Evolutionary conservation across 2,888 invertebrate species (phyloP), one percentile per base, ranked within the genome.

Genomic region (Phlogophora meticulosa): DNA sequence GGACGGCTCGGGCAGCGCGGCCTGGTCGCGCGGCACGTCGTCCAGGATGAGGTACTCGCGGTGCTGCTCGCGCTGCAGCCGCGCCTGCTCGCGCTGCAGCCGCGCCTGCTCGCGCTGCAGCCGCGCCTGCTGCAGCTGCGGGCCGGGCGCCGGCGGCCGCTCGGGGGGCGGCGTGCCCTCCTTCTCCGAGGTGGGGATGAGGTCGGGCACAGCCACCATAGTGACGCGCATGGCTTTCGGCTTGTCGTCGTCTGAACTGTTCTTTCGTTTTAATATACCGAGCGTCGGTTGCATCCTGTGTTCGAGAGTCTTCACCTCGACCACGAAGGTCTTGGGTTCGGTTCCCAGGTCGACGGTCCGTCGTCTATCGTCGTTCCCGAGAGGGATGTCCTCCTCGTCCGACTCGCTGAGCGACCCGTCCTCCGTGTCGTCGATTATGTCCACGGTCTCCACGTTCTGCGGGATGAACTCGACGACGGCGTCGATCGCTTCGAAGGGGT

Each of bases 371-470:
- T 72, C 66, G 24, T 63, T 4, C 24, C 62, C 62, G 36, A 64
- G 45, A 15, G 57, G 51, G 7, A 55, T 63, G 2, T 73, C 83
- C 1, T 94, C 96, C 0, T 87, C 91, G 28, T 84, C 80, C 7
- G 82, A 73, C 32, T 81, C 85, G 32, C 72, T 52, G 22, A 63
- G 9, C 11, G 89, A 87, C 55, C 91, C 92, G 70, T 93, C 93
- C 72, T 96, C 96, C 0, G 96, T 95, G 49, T 96, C 94, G 74
- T 96, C 96, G 17, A 96, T 89, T 53, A 96, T 95, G 80, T 96
- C 93, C 2, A 96, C 96, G 0, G 94, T 94, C 78, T 96, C 96
- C 4, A 96, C 96, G 68, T 90, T 94, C 73, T 95, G 96, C 40
- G 96, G 96, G 36, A 96, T 92, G 80, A 96, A 95, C 20, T 96